Evolutionary conservation across 2,113 vertebrate genomes (phyloP), one percentile per base, ranked within the genome.

Genomic region (Suricata suricatta): DNA sequence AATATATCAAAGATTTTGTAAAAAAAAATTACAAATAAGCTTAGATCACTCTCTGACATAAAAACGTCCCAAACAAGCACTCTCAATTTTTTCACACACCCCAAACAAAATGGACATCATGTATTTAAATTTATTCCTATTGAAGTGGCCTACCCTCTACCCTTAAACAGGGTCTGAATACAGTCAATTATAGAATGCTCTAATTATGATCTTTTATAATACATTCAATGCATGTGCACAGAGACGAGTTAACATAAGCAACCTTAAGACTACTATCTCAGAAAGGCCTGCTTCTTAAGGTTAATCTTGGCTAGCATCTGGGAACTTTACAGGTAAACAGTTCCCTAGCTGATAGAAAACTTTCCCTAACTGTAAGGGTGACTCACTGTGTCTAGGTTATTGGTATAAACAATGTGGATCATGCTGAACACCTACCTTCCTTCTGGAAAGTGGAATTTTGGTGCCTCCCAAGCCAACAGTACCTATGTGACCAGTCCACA

Each of bases 1-100:
- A 77, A 21, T n/a, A 33, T 77, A n/a, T 41, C 27, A 64, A 93
- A 77, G 27, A 44, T 68, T 93, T 87, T 79, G 54, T 54, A 57
- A 29, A 87, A 93, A 93, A 57, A 86, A 86, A 54, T 92, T 57
- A 60, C 35, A 84, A n/a, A 68, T 86, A 93, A 95, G 57, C 15
- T 54, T 74, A 89, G 41, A 47, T 68, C 60, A 91, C 69, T 57
- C 60, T 90, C 69, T 77, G 38, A 90, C 47, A 35, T 82, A 90
- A 82, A 16, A 77, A 44, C 17, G 27, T 47, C 23, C 12, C 44
- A 57, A 69, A 85, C 0, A 76, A 8, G 11, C 38, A 50, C 23
- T 23, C 72, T 63, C 15, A 33, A 35, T 60, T 38, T 50, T 88
- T 79, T 85, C 68, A 91, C 8, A 80, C 60, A 4, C 19, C 50